Conservation (phyloP, 2,797 vertebrate species). For the Rhinoraja longicauda region DNA sequence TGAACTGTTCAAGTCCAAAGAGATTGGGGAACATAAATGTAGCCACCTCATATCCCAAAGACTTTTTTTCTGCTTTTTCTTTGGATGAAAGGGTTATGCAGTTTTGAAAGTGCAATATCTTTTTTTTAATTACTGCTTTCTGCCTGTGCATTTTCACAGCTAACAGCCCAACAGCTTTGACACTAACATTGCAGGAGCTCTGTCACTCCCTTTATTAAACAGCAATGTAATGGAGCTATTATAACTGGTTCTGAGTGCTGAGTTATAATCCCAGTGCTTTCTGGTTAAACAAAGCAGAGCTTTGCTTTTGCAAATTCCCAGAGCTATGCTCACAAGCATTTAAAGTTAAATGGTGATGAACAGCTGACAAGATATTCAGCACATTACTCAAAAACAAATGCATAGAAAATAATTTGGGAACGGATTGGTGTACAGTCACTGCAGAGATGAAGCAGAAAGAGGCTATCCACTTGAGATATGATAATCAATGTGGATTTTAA, state of each 20-base stretch:
- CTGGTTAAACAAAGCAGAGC: constrained; percentile 18
- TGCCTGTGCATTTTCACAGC: neutral
- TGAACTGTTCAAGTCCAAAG: neutral
- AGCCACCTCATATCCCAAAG: neutral
- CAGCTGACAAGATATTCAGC: neutral
- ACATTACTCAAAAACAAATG: neutral
- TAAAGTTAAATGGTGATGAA: constrained; percentile 18
- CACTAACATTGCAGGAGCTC: neutral
- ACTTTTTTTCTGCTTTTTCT: neutral
- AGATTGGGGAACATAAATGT: neutral
- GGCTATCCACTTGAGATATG: neutral
- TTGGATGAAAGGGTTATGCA: neutral
- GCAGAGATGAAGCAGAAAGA: neutral
- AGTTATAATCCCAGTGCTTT: constrained; percentile 20
- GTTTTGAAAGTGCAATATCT: neutral
- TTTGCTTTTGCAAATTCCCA: constrained; percentile 29
- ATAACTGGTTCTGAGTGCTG: neutral
- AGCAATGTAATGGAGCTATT: constrained; percentile 25
- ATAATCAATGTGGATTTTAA: neutral
- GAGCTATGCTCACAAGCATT: neutral
- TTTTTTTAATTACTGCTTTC: neutral
- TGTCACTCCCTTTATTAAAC: neutral
- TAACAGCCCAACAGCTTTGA: neutral
- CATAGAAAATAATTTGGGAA: neutral
- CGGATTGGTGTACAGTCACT: neutral